Percentiles rank a stretch among this genome's conserved stretches.
These are phyloP conservation scores for Allophyes oxyacanthae DNA, from an alignment of 2,888 invertebrate genomes.

Conservation along the genomic window DNA sequence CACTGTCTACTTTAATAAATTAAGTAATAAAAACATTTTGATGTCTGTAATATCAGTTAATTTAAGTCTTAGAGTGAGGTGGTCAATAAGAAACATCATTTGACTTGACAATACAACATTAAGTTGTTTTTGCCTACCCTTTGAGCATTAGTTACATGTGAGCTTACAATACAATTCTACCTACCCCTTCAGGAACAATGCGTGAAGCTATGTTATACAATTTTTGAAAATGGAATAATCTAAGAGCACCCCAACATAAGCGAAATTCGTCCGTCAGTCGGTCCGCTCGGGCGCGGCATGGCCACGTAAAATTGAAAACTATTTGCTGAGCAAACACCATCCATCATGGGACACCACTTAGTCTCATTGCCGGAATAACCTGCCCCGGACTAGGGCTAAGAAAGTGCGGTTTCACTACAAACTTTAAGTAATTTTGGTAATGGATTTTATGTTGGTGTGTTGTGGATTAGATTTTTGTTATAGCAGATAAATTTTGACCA, in stretches of 20 bases:
- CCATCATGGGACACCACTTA: slow-evolving; percentile 84
- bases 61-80: too few species aligned
- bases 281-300: slow-evolving; percentile 44
- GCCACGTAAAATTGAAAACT: slow-evolving; percentile 84
- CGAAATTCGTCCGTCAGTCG: slow-evolving; percentile 36
- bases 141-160: too few species aligned
- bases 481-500: too few species aligned
- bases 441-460: slow-evolving; percentile 36
- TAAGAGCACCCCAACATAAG: slow-evolving; percentile 40
- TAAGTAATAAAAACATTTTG: too few species aligned
- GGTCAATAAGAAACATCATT: too few species aligned
- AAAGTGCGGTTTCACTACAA: slow-evolving; percentile 19
- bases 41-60: too few species aligned
- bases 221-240: slow-evolving; percentile 5
- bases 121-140: too few species aligned
- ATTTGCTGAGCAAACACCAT: slow-evolving; percentile 85
- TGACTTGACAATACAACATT: too few species aligned
- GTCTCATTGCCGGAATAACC: slow-evolving; percentile 74
- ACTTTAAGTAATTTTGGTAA: slow-evolving; percentile 43
- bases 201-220: too few species aligned
- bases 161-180: too few species aligned
- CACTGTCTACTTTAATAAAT: too few species aligned
- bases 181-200: too few species aligned
- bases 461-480: slow-evolving; percentile 14
- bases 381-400: slow-evolving; percentile 35